Conservation (phyloP, 35 echinoderm and acorn worm genomes). For the Heliocidaris erythrogramma region DNA sequence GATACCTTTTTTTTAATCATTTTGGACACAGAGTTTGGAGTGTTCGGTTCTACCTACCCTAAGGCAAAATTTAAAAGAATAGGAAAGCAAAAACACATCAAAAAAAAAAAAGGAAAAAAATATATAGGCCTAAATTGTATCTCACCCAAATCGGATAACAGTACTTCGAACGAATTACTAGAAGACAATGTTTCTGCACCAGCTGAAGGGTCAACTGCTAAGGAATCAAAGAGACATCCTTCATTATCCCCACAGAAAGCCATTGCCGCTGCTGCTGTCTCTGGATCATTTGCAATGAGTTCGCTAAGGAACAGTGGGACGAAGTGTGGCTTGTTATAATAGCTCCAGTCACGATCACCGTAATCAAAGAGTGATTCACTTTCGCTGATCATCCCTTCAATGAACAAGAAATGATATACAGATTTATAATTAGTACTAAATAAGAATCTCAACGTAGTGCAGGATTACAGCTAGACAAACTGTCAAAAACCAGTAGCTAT, state of each 20-base stretch:
- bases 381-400: background rate
- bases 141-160: background rate
- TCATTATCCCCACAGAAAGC: background rate
- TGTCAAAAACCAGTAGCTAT: too few species aligned
- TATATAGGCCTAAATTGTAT: background rate
- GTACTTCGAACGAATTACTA: background rate
- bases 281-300: background rate
- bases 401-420: background rate
- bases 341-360: background rate
- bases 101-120: background rate
- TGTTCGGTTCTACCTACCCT: too few species aligned
- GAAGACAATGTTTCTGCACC: background rate
- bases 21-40: too few species aligned
- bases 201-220: background rate
- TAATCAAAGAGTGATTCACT: constrained; percentile 26
- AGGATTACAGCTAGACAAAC: too few species aligned
- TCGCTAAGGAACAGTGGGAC: background rate
- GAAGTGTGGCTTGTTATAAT: background rate
- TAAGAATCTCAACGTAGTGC: too few species aligned
- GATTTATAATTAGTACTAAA: too few species aligned
- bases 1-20: too few species aligned
- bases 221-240: constrained; percentile 3
- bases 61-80: too few species aligned
- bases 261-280: too few species aligned
- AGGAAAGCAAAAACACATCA: too few species aligned